Evolutionary conservation across 2,113 vertebrate genomes (phyloP), one percentile per base, ranked within the genome.

Genomic region (Jaculus jaculus): DNA sequence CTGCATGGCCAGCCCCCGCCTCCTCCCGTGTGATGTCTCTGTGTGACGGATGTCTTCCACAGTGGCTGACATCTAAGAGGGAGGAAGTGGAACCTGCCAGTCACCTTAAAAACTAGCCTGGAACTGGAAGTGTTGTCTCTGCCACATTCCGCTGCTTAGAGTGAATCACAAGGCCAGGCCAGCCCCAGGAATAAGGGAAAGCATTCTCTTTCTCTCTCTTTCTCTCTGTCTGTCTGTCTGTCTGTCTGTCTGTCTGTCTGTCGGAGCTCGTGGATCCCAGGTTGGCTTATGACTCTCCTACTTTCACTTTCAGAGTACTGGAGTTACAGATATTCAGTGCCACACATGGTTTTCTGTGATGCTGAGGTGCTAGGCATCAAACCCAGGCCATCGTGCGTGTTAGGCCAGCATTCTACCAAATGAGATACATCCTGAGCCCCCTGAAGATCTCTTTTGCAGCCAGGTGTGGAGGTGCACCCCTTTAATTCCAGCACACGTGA

Each of bases 1-100:
- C 68, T 34, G 12, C 69, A 30, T 18, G 24, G 74, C 65, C 42
- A 69, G 66, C 68, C 79, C 34, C 7, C 69, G 74, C 47, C 47
- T 79, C 61, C 73, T 80, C 51, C 10, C 30, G 63, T 13, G 24
- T n/a, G 39, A 54, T 32, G 34, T 74, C 26, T 37, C 39, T 0
- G 1, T 21, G 26, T n/a, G 6, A 7, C 80, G 63, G 77, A 66
- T 79, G 74, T 93, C 81, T 83, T 60, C 66, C 47, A 54, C 10
- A 39, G 71, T 92, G 54, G 77, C 72, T 83, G 66, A n/a, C 72
- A 17, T 79, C 78, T 37, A 92, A 87, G 66, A 92, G 28, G 89
- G 63, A 92, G 58, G 58, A 92, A 66, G 68, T 20, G 65, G 74
- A 73, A 90, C 32, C 71, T 83, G 69, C 58, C 26, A 6, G 13